These are phyloP conservation scores for Cephus rjabovi DNA, from an alignment of 2,888 invertebrate species.

Conservation along the genomic window DNA sequence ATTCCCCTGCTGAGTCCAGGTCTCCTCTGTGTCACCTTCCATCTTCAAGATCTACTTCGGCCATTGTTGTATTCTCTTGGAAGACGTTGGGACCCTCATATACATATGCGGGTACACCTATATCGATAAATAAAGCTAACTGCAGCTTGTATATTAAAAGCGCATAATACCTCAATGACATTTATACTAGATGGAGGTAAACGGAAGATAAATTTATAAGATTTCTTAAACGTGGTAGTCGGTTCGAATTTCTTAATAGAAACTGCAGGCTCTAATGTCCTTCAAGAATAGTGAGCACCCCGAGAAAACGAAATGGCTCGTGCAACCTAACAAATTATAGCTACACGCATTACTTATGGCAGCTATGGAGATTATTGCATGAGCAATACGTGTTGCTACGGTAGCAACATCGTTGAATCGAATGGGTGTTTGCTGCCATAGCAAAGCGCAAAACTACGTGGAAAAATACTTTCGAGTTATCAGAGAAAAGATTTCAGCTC, in stretches of 20 bases:
- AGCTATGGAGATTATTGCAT: too few species aligned
- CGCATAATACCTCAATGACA: neutral
- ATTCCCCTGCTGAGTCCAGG: neutral
- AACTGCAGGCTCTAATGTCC: neutral
- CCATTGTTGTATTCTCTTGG: neutral
- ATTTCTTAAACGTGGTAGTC: neutral
- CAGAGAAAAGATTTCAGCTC: too few species aligned
- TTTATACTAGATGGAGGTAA: neutral
- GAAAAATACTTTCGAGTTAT: too few species aligned
- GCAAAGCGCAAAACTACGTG: too few species aligned
- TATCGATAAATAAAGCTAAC: neutral
- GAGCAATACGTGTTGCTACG: too few species aligned
- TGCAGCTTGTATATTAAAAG: neutral
- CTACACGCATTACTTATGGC: too few species aligned
- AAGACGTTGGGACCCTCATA: neutral
- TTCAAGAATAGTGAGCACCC: neutral
- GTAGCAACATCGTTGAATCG: too few species aligned
- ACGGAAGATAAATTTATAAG: neutral
- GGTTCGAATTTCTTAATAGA: neutral
- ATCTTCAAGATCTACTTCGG: neutral
- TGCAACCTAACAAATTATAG: too few species aligned
- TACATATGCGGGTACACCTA: neutral
- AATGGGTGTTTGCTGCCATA: too few species aligned
- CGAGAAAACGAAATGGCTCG: too few species aligned
- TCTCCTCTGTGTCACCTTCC: neutral